These are phyloP conservation scores for Uloborus diversus DNA, from an alignment of 1,140 invertebrate genomes.

Conservation along the genomic window DNA sequence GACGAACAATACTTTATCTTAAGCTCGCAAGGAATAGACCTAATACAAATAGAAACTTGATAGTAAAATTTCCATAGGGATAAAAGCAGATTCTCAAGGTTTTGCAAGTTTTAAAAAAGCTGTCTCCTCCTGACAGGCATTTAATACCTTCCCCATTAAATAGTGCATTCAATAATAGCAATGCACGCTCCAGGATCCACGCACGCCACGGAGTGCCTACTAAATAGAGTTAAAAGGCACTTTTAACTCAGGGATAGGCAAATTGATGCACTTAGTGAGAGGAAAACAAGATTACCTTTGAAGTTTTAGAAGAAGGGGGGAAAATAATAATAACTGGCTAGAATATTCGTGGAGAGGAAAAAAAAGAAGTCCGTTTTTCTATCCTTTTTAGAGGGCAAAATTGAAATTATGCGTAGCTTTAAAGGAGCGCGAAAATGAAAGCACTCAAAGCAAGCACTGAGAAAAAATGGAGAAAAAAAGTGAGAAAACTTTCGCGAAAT, in stretches of 20 bases:
- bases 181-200: not conserved
- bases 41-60: too few species aligned
- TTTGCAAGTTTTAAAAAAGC: not conserved
- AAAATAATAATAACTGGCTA: not conserved
- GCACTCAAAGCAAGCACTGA: not conserved
- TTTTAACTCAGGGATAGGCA: not conserved
- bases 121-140: not conserved
- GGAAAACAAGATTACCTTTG: not conserved
- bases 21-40: too few species aligned
- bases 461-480: conserved; percentile 1
- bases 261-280: not conserved
- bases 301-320: not conserved
- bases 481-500: conserved; percentile 21
- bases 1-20: too few species aligned
- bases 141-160: not conserved
- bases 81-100: too few species aligned
- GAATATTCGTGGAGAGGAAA: too few species aligned
- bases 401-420: conserved; percentile 25
- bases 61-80: too few species aligned
- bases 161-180: not conserved
- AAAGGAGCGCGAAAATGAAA: not conserved
- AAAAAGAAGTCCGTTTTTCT: too few species aligned
- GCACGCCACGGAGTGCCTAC: not conserved
- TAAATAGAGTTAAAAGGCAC: not conserved
- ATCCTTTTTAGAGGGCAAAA: too few species aligned